Evolutionary conservation across 2,797 vertebrate species (phyloP).

Genomic region (Taeniopygia guttata): DNA sequence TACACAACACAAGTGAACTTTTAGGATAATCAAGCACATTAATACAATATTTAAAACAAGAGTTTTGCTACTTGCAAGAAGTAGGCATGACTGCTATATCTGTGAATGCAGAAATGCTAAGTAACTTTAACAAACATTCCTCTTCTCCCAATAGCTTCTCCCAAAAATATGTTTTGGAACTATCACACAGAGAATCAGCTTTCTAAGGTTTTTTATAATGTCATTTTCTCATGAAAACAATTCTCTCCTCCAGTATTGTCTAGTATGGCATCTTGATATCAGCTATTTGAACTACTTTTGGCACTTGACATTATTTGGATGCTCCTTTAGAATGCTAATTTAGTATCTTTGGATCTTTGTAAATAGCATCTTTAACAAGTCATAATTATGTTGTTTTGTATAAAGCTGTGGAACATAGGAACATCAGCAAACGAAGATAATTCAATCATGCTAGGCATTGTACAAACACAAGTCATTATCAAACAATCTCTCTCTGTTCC

Average conservation of each 20-base stretch:
- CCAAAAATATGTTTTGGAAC: neutral
- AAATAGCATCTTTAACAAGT: neutral
- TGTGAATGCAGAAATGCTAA: accelerated
- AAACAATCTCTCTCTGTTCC: conserved; percentile 23
- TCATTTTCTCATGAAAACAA: neutral
- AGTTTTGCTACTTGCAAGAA: neutral
- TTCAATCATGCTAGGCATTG: neutral
- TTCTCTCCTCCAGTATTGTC: neutral
- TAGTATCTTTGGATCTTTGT: neutral
- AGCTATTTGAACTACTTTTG: neutral
- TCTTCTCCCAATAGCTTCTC: neutral
- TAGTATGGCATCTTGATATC: neutral
- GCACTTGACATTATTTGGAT: neutral
- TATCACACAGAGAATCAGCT: neutral
- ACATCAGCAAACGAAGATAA: neutral
- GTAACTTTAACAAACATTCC: neutral
- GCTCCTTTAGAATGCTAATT: neutral
- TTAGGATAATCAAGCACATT: neutral
- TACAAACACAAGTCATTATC: conserved; percentile 23
- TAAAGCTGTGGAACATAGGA: neutral
- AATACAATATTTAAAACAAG: neutral
- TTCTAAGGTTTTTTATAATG: neutral
- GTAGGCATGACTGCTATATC: neutral
- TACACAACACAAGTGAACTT: neutral
- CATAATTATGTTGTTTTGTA: neutral